Conservation (phyloP, 2,888 invertebrate genomes). For the Lithophane ornitopus region DNA sequence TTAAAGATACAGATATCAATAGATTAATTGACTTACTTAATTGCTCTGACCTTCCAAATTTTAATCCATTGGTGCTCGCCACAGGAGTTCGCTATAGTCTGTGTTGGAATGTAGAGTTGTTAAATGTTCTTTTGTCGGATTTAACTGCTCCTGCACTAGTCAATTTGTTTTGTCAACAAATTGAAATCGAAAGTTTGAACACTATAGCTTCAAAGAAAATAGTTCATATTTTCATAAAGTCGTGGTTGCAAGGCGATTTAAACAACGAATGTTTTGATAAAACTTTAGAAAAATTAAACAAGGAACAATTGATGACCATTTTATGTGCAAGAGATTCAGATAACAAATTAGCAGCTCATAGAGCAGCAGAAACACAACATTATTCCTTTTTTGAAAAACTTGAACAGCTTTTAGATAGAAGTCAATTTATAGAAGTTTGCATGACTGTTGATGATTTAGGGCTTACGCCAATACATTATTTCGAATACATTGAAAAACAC, state of each 20-base stretch:
- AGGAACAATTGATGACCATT: slow-evolving; percentile 12
- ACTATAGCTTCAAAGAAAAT: background rate
- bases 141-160: slow-evolving; percentile 11
- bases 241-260: background rate
- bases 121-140: slow-evolving; percentile 13
- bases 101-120: slow-evolving; percentile 5
- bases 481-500: slow-evolving; percentile 3
- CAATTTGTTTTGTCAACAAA: slow-evolving; percentile 14
- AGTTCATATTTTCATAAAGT: slow-evolving; percentile 14
- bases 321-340: slow-evolving; percentile 27
- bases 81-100: background rate
- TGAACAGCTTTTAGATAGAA: slow-evolving; percentile 15
- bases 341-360: slow-evolving; percentile 17
- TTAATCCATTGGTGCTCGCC: slow-evolving; percentile 31
- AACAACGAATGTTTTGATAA: slow-evolving; percentile 8
- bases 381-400: slow-evolving; percentile 30
- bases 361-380: slow-evolving; percentile 4
- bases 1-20: slow-evolving; percentile 30
- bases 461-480: slow-evolving; percentile 31
- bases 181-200: background rate
- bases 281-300: slow-evolving; percentile 21
- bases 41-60: slow-evolving; percentile 42
- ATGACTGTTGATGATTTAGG: slow-evolving; percentile 8
- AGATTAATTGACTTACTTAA: slow-evolving; percentile 31
- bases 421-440: slow-evolving; percentile 21